These are phyloP conservation scores for Microcaecilia unicolor DNA, from an alignment of 2,797 vertebrate species.

Conservation along the genomic window DNA sequence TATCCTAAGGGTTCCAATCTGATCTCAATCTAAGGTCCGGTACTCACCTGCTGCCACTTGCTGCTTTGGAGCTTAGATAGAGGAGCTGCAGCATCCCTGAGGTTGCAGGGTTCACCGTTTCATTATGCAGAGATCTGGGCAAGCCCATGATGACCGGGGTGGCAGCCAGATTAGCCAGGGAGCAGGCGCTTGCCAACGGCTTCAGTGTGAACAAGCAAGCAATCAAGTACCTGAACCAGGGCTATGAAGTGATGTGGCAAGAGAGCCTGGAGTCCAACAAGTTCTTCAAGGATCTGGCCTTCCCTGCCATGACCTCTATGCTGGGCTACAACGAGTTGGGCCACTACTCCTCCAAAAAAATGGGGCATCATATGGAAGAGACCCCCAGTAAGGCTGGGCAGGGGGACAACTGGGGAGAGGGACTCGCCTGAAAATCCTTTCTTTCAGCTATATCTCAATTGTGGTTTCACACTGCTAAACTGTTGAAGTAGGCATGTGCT, in stretches of 20 bases:
- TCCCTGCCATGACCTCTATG: conserved; percentile 59
- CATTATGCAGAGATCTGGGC: too few species aligned
- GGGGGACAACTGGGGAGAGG: too few species aligned
- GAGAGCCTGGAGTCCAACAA: conserved; percentile 47
- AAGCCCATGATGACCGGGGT: conserved; percentile 70
- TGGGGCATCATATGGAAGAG: conserved; percentile 77
- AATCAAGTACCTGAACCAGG: conserved; percentile 68
- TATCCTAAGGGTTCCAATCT: too few species aligned
- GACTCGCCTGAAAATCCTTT: too few species aligned
- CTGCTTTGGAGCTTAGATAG: too few species aligned
- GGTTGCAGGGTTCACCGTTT: rapidly evolving
- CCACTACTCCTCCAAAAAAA: conserved; percentile 61
- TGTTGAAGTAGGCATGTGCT: too few species aligned
- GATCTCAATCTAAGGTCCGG: too few species aligned
- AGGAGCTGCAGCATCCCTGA: too few species aligned
- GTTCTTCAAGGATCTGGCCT: conserved; percentile 74
- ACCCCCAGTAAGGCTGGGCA: conserved; percentile 65
- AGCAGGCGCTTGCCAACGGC: conserved; percentile 62
- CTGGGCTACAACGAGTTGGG: conserved; percentile 82
- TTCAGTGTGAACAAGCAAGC: conserved; percentile 70
- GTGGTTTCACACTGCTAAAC: too few species aligned
- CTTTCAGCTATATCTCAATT: too few species aligned
- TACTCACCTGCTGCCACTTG: too few species aligned
- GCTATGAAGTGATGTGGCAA: conserved; percentile 53
- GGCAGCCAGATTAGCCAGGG: conserved; percentile 60